A percentile compares a stretch with the other conserved stretches of the same genome.
Conservation (phyloP, 2,888 invertebrate species). For the Helleia helle region DNA sequence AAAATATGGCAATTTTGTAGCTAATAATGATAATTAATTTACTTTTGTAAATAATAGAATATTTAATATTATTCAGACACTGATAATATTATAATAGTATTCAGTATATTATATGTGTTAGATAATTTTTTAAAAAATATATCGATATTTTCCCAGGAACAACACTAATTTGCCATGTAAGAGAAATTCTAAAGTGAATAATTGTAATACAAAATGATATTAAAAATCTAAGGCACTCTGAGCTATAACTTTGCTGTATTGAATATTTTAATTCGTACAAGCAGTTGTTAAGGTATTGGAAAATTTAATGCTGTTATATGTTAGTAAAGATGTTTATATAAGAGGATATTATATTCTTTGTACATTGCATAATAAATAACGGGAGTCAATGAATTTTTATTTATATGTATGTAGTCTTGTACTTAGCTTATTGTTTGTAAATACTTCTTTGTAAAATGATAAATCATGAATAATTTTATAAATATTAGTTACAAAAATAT, state of each 20-base stretch:
- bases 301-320: slow-evolving; percentile 11
- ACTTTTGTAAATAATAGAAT: slow-evolving; percentile 53
- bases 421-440: slow-evolving; percentile 68
- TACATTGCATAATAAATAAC: slow-evolving; percentile 51
- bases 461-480: slow-evolving; percentile 73
- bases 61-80: slow-evolving; percentile 15
- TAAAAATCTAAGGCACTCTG: background rate
- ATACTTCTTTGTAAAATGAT: slow-evolving; percentile 71
- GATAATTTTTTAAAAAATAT: background rate
- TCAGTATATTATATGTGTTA: slow-evolving; percentile 36
- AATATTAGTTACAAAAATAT: slow-evolving; percentile 64
- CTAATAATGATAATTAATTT: slow-evolving; percentile 32
- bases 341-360: slow-evolving; percentile 24
- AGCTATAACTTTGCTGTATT: background rate
- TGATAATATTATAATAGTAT: slow-evolving; percentile 29
- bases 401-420: slow-evolving; percentile 61
- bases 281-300: slow-evolving; percentile 9
- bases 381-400: slow-evolving; percentile 72
- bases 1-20: slow-evolving; percentile 40
- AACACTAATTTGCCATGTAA: slow-evolving; percentile 2
- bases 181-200: background rate
- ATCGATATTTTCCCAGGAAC: slow-evolving; percentile 1
- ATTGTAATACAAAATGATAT: no score
- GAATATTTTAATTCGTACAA: background rate
- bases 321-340: slow-evolving; percentile 5